Evolutionary conservation across 92 coral and sea anemone species (phyloP), one percentile per base, ranked within the genome.

Genomic region (Phymanthus crucifer): DNA sequence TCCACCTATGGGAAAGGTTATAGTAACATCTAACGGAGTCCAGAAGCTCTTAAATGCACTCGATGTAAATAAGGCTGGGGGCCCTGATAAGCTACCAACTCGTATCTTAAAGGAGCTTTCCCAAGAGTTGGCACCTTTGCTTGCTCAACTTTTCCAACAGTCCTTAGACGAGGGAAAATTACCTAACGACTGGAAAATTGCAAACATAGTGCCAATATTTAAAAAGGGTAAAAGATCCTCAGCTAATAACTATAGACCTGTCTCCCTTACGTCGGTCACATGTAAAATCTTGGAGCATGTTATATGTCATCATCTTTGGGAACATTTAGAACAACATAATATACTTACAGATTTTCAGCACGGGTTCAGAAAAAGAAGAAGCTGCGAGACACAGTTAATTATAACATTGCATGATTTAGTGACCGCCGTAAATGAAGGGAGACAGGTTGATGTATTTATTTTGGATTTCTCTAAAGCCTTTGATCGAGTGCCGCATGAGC

Each of bases 1-100:
- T 2, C 18, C 78, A 74, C 32, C 32, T 65, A 29, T 71, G 80
- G 54, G 31, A 27, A 33, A 74, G 66, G 26, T 82, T 52, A 43
- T 54, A 17, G 74, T 82, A n/a, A 73, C 67, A 73, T 57, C 85
- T 58, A 27, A 27, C 52, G 85, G 85, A 38, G 79, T 82, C 73
- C 80, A 82, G 35, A 73, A 82, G 48, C 80, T 74, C 35, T 61
- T 82, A 73, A 73, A 73, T 29, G 32, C 72, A 52, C 85, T 74
- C 58, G 73, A 73, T 82, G 73, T 70, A 82, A 82, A 74, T 74
- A 82, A 82, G 71, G 85, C 80, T 24, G 73, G 67, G 23, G 75
- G 80, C 27, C 80, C 80, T 32, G 80, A 76, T 3, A 19, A 21
- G 3, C 18, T 73, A 52, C 85, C 85, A 50, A 34, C 80, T 29